Evolutionary conservation across 2,113 vertebrate genomes (phyloP), one percentile per base, ranked within the genome.

Genomic region (Anser cygnoides): DNA sequence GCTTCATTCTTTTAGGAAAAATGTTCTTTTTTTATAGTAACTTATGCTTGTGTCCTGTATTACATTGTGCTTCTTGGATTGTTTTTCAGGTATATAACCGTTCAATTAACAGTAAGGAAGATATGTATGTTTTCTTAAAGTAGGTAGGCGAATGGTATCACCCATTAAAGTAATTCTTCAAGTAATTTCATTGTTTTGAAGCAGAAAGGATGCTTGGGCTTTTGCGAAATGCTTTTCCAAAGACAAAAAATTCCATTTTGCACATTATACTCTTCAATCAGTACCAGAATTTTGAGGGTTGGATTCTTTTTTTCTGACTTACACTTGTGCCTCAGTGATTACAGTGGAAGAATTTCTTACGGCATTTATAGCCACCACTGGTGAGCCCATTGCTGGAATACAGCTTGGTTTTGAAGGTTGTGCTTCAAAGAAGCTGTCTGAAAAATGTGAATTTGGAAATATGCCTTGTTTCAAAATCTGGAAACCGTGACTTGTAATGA

Each of bases 381-480:
- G 62, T 84, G 52, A 91, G 17, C 6, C 62, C 0, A 0, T 33
- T 91, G 67, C 78, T 92, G 57, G n/a, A 90, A 72, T 35, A 62
- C 11, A 37, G 35, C 5, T 74, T 68, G 35, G 14, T 88, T 94
- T 57, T 81, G 43, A 77, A 84, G 87, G 35, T 46, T 71, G 14
- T 76, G 90, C 82, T 92, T 94, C 59, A 81, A 29, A 84, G 43
- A 72, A 88, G 33, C 29, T 15, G 11, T 68, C 39, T 82, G 63
- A 77, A 96, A 90, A 90, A 71, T 28, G 22, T 57, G 29, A 63
- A 35, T 86, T 92, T 86, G 65, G 75, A 88, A 81, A 68, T 46
- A 8, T 21, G 22, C 55, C 52, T 63, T 52, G 29, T 84, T 94
- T 94, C 68, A 95, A 94, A 96, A 89, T 81, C 46, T 90, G 72